Base-by-base conservation (phyloP, 2,113 vertebrate species). In the Edolisoma coerulescens region DNA sequence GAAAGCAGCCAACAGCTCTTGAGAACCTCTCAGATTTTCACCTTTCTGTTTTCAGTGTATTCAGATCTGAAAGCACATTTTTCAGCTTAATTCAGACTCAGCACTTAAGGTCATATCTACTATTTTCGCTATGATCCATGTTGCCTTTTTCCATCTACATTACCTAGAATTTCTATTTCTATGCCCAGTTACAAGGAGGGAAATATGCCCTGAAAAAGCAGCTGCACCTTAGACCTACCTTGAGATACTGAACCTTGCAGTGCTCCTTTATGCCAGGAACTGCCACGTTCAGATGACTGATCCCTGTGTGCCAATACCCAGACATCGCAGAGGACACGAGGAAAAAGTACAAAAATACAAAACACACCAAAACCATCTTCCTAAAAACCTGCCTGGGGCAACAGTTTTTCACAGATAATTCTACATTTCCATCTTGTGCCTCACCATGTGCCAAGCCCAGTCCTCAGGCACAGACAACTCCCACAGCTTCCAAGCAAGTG, bases 241-340 rank as follows among this genome's bases (percentile, higher is more conserved):
- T 4, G 12, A 82, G 84, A 35, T 37, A 7, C 35, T 42, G 61
- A 84, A 28, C 39, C n/a, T 79, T 30, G 33, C 16, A 75, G 33
- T 8, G 59, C 12, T 61, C 45, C 60, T 68, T 63, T 9, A 7
- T 9, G 20, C 35, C 71, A 82, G 45, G 59, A 44, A 17, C 39
- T 54, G 84, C 60, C 2, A 0, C 1, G 7, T 19, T 77, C 68
- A 44, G 35, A 45, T 18, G 45, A 49, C n/a, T 30, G 41, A 79
- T 44, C 54, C 60, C 60, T 6, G 26, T 9, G 24, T 33, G 32
- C 18, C 89, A 71, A 54, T 2, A 37, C 32, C 23, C 15, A 1
- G 5, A 15, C 0, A 0, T 1, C 1, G 1, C 53, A 83, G 50
- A 52, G 45, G 39, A 82, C 14, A 6, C 0, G 0, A 82, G 54